Evolutionary conservation across 1,140 invertebrate genomes (phyloP), one percentile per base, ranked within the genome.

Genomic region (Littorina saxatilis): DNA sequence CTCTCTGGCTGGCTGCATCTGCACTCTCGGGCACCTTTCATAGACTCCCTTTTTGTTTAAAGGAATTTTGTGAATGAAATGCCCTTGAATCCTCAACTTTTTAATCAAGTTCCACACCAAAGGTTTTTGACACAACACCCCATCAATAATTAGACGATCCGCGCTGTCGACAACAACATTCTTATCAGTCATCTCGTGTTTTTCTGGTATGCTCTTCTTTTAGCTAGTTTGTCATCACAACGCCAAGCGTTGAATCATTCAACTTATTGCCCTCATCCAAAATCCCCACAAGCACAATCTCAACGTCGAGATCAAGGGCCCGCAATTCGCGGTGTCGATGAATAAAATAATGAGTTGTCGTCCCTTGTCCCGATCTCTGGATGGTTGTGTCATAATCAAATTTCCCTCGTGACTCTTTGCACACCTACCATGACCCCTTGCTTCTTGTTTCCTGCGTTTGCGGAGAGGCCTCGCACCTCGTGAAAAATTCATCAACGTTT

Each of bases 311-410:
- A 39, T 40, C 68, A 39, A 39, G 37, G n/a, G 40, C 13, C 68
- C 32, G n/a, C 35, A 72, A 72, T 11, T 20, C 9, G n/a, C 35
- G 15, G 17, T 20, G 37, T 43, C 35, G n/a, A 72, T 72, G 29
- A 72, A 72, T 72, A 72, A 72, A 72, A 15, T 39, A 40, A 37
- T 2, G 27, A 27, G 27, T 39, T 37, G 13, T 72, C 37, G 68
- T 72, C 0, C 17, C 32, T n/a, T 23, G 20, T 20, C 13, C 35
- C n/a, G 15, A 72, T 39, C 68, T 40, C 68, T 4, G 5, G 68
- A 72, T 72, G 40, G 29, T 72, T 75, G 73, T 76, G 50, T 76
- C 74, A 76, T 76, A 76, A 76, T 76, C 74, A 76, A 39, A 76
- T 76, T 76, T 76, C 74, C 74, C 74, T 32, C 74, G 74, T 50